phyloP scores from a whole-genome alignment of 2,113 vertebrate genomes.

The Sturnira hondurensis region DNA sequence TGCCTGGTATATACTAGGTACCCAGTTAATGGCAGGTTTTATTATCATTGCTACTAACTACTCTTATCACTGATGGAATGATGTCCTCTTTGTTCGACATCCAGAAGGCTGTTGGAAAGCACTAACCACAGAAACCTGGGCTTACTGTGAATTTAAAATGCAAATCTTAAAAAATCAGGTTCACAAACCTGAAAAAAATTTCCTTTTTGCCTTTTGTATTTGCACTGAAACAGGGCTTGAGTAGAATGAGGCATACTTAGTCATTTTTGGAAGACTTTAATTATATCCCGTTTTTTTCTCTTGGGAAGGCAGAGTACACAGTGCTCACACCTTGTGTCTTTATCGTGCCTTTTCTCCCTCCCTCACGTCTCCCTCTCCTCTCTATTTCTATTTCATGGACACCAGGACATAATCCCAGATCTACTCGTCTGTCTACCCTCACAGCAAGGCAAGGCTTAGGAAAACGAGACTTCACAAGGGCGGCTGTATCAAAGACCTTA shows the following conservation, averaged over 20 bases:
- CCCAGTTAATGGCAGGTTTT: neutral
- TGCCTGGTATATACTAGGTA: neutral
- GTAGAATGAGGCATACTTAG: neutral
- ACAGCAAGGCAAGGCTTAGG: neutral
- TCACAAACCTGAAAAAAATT: neutral
- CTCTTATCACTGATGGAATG: neutral
- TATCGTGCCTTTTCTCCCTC: neutral
- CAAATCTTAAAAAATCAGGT: conserved; percentile 8
- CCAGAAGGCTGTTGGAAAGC: neutral
- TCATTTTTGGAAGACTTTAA: neutral
- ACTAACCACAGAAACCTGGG: neutral
- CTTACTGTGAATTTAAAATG: neutral
- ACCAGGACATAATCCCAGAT: neutral
- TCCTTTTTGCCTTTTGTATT: neutral
- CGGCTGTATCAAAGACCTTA: neutral
- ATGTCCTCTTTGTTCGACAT: neutral
- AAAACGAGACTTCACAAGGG: neutral
- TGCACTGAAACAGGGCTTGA: neutral
- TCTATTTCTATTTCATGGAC: neutral
- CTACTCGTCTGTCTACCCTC: neutral
- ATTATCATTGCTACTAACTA: neutral
- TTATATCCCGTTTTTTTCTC: neutral
- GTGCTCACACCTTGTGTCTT: neutral
- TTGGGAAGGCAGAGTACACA: neutral
- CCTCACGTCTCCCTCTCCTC: neutral